These are phyloP conservation scores for Anoplophora glabripennis DNA, from an alignment of 1,140 invertebrate genomes.

Conservation along the genomic window DNA sequence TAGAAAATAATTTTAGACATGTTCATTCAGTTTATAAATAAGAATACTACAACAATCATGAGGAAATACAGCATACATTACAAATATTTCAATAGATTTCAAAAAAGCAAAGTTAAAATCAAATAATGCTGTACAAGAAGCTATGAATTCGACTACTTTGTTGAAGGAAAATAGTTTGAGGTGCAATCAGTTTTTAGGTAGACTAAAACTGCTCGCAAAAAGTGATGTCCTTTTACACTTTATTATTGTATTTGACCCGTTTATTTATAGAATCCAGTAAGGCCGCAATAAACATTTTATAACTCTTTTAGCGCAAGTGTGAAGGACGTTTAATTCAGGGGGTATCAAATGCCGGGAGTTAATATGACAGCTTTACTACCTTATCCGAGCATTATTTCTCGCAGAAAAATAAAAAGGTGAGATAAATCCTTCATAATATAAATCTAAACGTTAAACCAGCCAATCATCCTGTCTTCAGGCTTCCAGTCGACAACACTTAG, in stretches of 20 bases:
- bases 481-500: neutral
- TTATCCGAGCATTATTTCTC: slow-evolving; percentile 34
- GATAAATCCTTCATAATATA: slow-evolving; percentile 39
- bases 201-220: no score
- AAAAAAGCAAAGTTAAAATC: no score
- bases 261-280: no score
- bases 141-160: neutral
- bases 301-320: slow-evolving; percentile 31
- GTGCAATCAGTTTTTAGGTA: no score
- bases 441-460: slow-evolving; percentile 32
- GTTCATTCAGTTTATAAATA: no score
- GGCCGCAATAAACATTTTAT: slow-evolving; percentile 27
- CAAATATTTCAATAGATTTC: no score
- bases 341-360: slow-evolving; percentile 30
- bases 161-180: no score
- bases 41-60: no score
- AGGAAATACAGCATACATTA: no score
- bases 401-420: slow-evolving; percentile 31
- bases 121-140: neutral
- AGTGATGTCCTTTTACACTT: no score
- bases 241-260: no score
- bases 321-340: slow-evolving; percentile 34
- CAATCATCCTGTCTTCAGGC: slow-evolving; percentile 33
- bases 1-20: no score
- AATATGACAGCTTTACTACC: slow-evolving; percentile 34